A percentile compares a stretch with the other conserved stretches of the same genome.
Evolutionary conservation across 53 echinoderm and acorn worm genomes (phyloP).

Genomic region (Apostichopus leukothele): DNA sequence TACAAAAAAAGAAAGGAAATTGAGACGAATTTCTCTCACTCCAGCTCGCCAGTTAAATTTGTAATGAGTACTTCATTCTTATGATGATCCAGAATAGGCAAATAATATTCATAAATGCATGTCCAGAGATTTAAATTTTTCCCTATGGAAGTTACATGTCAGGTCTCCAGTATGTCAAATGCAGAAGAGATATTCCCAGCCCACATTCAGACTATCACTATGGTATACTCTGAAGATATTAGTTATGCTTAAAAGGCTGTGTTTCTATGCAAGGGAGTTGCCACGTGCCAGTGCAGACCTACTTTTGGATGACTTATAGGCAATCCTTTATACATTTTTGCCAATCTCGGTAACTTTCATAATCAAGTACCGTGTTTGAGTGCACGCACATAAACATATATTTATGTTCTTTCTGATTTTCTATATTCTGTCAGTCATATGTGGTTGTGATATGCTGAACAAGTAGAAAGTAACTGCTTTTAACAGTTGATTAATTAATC

Average conservation of each 20-base stretch:
- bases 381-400: too few relatives aligned
- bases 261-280: constrained; percentile 14
- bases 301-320: constrained; percentile 2
- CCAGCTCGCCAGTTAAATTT: not conserved
- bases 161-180: constrained; percentile 18
- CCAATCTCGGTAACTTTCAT: constrained; percentile 3
- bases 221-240: constrained; percentile 25
- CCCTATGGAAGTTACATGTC: not conserved
- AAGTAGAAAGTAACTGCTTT: too few relatives aligned
- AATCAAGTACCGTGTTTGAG: not conserved
- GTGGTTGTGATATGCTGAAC: too few relatives aligned
- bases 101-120: constrained; percentile 37
- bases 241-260: constrained; percentile 16
- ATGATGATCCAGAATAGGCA: not conserved
- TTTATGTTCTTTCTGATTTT: too few relatives aligned
- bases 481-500: too few relatives aligned
- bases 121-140: not conserved
- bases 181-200: constrained; percentile 17
- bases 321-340: not conserved
- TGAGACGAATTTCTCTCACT: too few relatives aligned
- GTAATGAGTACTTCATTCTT: not conserved
- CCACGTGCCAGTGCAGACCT: constrained; percentile 2
- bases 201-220: constrained; percentile 10
- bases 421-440: too few relatives aligned
- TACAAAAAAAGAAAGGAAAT: too few relatives aligned